phyloP scores from a whole-genome alignment of 2,113 vertebrate species.

The Numenius arquata region DNA sequence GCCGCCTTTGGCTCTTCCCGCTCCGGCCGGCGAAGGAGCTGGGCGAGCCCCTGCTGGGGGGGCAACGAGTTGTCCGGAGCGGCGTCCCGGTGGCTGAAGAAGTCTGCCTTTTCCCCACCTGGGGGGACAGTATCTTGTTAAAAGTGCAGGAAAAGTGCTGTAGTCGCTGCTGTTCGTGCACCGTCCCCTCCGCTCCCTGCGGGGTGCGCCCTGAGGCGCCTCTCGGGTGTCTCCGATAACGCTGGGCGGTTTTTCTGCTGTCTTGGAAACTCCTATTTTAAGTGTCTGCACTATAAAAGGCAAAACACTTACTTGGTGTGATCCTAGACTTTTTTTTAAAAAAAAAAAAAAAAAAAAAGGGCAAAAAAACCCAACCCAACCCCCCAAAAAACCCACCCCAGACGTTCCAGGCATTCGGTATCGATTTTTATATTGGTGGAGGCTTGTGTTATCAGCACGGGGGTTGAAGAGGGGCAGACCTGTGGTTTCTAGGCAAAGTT shows the following conservation, averaged over 20 bases:
- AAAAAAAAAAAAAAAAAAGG: background rate
- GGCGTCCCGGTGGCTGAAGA: fast-evolving
- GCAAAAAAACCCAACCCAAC: background rate
- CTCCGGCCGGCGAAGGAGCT: background rate
- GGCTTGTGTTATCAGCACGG: background rate
- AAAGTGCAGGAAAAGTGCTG: background rate
- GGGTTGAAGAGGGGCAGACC: background rate
- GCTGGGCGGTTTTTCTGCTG: background rate
- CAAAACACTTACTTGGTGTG: background rate
- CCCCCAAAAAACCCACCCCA: too few species aligned
- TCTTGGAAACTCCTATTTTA: conserved; percentile 14
- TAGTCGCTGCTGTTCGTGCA: too few species aligned
- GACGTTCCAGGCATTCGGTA: background rate
- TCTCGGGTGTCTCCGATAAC: background rate
- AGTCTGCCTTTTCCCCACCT: background rate
- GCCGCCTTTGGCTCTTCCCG: background rate
- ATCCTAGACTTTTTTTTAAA: background rate
- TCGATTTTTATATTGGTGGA: background rate
- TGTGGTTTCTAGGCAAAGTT: background rate
- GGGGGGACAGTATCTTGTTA: fast-evolving
- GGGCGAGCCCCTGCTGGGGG: background rate
- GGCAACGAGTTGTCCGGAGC: fast-evolving
- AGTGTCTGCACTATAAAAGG: background rate
- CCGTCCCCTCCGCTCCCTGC: background rate
- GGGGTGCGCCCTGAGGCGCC: too few species aligned